Conservation (phyloP, 2,797 vertebrate species). For the Macropus fuliginosus region DNA sequence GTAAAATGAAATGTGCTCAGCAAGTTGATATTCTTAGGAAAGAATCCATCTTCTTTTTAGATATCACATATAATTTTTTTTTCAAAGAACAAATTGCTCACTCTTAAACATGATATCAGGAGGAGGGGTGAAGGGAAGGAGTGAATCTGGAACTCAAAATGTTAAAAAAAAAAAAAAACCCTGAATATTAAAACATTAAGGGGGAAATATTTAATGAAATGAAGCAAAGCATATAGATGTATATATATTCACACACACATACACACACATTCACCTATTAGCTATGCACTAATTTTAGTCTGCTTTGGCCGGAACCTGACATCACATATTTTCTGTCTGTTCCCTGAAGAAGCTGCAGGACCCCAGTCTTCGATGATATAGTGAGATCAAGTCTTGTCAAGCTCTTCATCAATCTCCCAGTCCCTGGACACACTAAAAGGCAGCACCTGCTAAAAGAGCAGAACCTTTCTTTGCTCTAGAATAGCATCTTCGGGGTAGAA, state of each 20-base stretch:
- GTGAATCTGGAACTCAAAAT: not conserved
- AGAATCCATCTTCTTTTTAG: not conserved
- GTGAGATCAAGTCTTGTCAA: not conserved
- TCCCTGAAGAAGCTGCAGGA: not conserved
- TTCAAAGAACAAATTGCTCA: not conserved
- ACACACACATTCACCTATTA: too few relatives aligned
- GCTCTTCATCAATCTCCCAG: not conserved
- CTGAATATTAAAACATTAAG: not conserved
- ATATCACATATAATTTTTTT: not conserved
- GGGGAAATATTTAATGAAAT: not conserved
- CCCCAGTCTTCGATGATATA: not conserved
- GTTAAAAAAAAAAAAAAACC: not conserved
- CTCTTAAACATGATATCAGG: not conserved
- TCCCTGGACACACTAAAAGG: not conserved
- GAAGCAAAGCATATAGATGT: too few relatives aligned
- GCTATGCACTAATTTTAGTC: not conserved
- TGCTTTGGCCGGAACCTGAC: not conserved
- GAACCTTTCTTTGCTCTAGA: constrained; percentile 37
- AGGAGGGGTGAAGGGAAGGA: not conserved
- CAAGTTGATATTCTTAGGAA: not conserved
- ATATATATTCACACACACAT: too few relatives aligned
- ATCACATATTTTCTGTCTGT: not conserved
- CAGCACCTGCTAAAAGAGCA: not conserved
- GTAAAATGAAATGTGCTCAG: not conserved
- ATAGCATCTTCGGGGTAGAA: constrained; percentile 61